Evolutionary conservation across 2,888 invertebrate species (phyloP).

Genomic region (Tricholauxania praeusta): DNA sequence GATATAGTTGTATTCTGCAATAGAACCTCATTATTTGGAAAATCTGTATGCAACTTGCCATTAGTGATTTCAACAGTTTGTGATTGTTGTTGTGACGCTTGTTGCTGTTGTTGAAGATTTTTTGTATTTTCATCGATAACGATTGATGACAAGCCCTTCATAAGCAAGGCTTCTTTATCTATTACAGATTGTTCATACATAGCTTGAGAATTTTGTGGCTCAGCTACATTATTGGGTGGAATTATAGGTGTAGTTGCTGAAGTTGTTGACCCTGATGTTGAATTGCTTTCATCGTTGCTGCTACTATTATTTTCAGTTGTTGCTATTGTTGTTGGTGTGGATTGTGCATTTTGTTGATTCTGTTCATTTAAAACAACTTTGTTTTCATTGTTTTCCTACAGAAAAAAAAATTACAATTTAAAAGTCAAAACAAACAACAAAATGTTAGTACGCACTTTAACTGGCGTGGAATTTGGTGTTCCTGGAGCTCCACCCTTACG

Average conservation of each 20-base stretch:
- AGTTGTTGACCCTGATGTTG: conserved; percentile 49
- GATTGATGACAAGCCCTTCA: conserved; percentile 66
- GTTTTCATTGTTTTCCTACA: conserved; percentile 57
- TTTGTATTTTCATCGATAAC: conserved; percentile 66
- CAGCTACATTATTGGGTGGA: conserved; percentile 34
- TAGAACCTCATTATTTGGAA: conserved; percentile 48
- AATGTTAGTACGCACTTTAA: conserved; percentile 56
- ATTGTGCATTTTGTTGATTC: conserved; percentile 39
- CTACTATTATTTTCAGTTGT: conserved; percentile 46
- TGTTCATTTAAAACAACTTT: conserved; percentile 36
- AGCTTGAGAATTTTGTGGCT: conserved; percentile 61
- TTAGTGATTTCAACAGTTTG: conserved; percentile 62
- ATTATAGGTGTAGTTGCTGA: conserved; percentile 51
- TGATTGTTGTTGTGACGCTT: conserved; percentile 46
- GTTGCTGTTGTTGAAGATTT: conserved; percentile 59
- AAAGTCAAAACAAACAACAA: conserved; percentile 17
- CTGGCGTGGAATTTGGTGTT: conserved; percentile 62
- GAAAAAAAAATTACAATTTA: conserved; percentile 17
- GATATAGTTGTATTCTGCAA: conserved; percentile 48
- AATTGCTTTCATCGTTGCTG: conserved; percentile 49
- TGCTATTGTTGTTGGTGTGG: conserved; percentile 38
- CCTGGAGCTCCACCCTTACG: conserved; percentile 67
- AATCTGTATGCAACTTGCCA: conserved; percentile 60
- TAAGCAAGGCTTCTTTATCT: conserved; percentile 67
- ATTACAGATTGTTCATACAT: conserved; percentile 67